Evolutionary conservation across 2,113 vertebrate genomes (phyloP).

Genomic region (Catharus fuscescens): DNA sequence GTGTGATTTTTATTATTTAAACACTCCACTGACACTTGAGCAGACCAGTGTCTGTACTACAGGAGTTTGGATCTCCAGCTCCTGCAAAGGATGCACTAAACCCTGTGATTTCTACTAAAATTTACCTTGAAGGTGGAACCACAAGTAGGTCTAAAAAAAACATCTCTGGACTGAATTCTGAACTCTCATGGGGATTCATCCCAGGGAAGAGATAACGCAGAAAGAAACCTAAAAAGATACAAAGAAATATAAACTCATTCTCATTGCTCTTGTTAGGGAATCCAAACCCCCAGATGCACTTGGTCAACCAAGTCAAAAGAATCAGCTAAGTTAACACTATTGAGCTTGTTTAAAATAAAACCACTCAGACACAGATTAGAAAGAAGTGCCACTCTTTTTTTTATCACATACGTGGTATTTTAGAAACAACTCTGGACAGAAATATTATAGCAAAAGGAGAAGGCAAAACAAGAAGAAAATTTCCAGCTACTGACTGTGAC

Average conservation of each 20-base stretch:
- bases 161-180: constrained; percentile 78
- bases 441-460: not conserved
- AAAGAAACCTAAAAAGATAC: constrained; percentile 85
- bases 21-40: not conserved
- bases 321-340: not conserved
- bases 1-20: not conserved
- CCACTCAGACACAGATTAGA: not conserved
- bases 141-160: constrained; percentile 93
- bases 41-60: not conserved
- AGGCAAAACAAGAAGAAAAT: not conserved
- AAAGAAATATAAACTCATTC: not conserved
- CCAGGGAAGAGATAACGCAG: constrained; percentile 87
- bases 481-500: not conserved
- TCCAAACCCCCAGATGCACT: not conserved
- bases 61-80: not conserved
- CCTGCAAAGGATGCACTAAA: not conserved
- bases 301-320: not conserved
- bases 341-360: not conserved
- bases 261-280: not conserved
- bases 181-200: constrained; percentile 58
- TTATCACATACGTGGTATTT: not conserved
- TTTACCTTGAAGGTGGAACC: constrained; percentile 92
- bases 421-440: not conserved
- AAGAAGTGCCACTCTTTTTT: not conserved
- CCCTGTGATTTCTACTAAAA: not conserved